Conservation (phyloP, 2,888 invertebrate species). For the Aproaerema taeniolella region DNA sequence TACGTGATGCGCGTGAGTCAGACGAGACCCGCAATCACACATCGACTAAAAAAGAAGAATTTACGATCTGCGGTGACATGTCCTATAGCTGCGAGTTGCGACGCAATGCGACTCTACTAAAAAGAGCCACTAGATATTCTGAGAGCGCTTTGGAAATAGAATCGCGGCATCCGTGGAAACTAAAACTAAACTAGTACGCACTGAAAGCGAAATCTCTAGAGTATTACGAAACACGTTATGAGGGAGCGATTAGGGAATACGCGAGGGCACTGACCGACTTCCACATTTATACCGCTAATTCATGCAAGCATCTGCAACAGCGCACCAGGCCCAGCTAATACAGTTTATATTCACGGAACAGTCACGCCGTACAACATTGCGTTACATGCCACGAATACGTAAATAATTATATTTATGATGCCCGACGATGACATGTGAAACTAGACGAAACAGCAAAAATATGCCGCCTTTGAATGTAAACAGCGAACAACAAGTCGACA, state of each 20-base stretch:
- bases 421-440: conserved; percentile 63
- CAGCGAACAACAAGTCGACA: conserved; percentile 37
- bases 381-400: conserved; percentile 55
- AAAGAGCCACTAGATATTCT: conserved; percentile 26
- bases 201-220: conserved; percentile 63
- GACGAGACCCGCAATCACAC: conserved; percentile 40
- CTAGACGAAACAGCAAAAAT: conserved; percentile 46
- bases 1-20: conserved; percentile 35
- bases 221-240: conserved; percentile 58
- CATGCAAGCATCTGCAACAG: conserved; percentile 65
- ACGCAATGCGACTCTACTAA: no score
- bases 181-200: conserved; percentile 37
- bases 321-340: conserved; percentile 32
- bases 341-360: conserved; percentile 60
- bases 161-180: conserved; percentile 36
- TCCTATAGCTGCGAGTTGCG: conserved; percentile 36
- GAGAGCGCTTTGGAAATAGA: conserved; percentile 40
- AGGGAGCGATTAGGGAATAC: conserved; percentile 62
- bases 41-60: conserved; percentile 36
- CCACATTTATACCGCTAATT: conserved; percentile 71
- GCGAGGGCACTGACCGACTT: conserved; percentile 72
- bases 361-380: conserved; percentile 34
- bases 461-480: conserved; percentile 49
- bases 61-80: conserved; percentile 47
- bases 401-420: conserved; percentile 63